These are phyloP conservation scores for Odontocerum albicorne DNA, from an alignment of 2,888 invertebrate species.

Conservation along the genomic window DNA sequence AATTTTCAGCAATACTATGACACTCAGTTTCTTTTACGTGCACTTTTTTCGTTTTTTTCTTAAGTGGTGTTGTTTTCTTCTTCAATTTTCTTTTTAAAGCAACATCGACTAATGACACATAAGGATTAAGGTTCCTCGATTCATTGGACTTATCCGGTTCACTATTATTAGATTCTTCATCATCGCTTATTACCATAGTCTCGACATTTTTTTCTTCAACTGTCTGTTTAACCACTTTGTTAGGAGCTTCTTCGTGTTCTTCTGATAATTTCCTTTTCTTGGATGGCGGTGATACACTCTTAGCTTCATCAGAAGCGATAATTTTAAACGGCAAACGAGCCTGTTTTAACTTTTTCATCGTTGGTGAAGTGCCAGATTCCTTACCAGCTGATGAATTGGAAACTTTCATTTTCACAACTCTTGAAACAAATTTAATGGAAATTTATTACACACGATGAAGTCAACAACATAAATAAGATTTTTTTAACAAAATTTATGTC, in stretches of 20 bases:
- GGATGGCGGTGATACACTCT: conserved; percentile 40
- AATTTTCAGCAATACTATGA: background rate
- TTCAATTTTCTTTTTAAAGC: conserved; percentile 51
- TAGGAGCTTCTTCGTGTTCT: conserved; percentile 44
- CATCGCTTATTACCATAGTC: conserved; percentile 49
- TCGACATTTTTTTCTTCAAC: conserved; percentile 39
- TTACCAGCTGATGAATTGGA: conserved; percentile 21
- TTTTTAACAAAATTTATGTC: no score
- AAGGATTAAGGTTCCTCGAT: conserved; percentile 45
- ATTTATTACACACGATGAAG: no score
- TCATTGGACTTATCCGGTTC: conserved; percentile 40
- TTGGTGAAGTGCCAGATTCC: conserved; percentile 21
- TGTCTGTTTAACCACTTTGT: conserved; percentile 49
- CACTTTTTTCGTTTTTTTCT: conserved; percentile 12
- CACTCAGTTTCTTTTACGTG: background rate
- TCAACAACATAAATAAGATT: no score
- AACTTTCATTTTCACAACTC: no score
- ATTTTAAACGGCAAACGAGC: conserved; percentile 64
- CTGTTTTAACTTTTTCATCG: conserved; percentile 59
- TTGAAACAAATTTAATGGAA: no score
- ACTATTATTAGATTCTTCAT: conserved; percentile 41
- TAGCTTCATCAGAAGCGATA: conserved; percentile 48
- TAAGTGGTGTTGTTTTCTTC: conserved; percentile 40
- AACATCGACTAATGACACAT: conserved; percentile 49
- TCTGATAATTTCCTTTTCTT: conserved; percentile 54